Base-by-base conservation (phyloP, 2,888 invertebrate genomes). In the Macrophya alboannulata region DNA sequence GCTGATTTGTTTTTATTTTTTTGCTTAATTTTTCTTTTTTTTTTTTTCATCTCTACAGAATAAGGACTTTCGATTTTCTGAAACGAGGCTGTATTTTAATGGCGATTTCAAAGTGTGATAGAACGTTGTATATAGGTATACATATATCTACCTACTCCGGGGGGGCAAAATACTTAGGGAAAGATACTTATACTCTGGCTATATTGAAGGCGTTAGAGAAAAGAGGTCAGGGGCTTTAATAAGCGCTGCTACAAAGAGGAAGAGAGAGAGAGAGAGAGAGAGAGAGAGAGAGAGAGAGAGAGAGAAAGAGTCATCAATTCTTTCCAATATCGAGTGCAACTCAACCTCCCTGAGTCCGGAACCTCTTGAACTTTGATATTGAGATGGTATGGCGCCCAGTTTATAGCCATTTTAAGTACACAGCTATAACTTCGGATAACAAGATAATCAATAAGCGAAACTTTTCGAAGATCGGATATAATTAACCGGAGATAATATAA, bases 291-390 rank as follows among this genome's bases (percentile, higher is more conserved):
- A 43, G 71, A 72, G n/a, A 40, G n/a, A 71, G 40, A 71, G 8
- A 10, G 4, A n/a, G 71, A 71, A 21, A 76, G 48, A 76, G 48
- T 76, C 76, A 76, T 76, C 76, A 76, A 71, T 71, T 76, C 31
- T 76, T 76, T 48, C 48, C 45, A 76, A 76, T 76, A 76, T 76
- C 76, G 76, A 76, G 76, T 48, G 76, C 21, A 48, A 76, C 71
- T 72, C 71, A 40, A 43, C 71, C 40, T 31, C 40, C 40, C n/a
- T 15, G 40, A 40, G 43, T 72, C 43, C 3, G 31, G 5, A 74
- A 74, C 25, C 48, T 76, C 48, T 76, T 40, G 31, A 71, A 71
- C 71, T 71, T 31, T 40, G 71, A 71, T 71, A 71, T 71, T 17
- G 37, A 71, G 71, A 71, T 71, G 40, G 40, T 25, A 62, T 25